phyloP scores from a whole-genome alignment of 1,140 invertebrate genomes.

The Thaumatotibia leucotreta region DNA sequence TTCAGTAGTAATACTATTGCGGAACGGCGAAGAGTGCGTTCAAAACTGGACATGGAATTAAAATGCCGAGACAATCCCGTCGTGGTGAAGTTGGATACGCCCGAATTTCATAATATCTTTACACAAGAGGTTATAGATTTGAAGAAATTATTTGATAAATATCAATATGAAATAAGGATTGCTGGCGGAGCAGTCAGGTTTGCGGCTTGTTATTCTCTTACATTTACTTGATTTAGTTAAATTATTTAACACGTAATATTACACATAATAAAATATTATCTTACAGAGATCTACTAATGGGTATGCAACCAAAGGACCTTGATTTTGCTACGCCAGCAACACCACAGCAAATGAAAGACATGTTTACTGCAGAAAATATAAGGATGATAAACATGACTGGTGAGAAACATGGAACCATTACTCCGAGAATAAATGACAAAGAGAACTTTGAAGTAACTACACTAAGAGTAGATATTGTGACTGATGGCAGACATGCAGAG shows the following conservation, averaged over 20 bases:
- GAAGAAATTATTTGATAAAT: slow-evolving; percentile 85
- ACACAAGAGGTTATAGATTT: slow-evolving; percentile 86
- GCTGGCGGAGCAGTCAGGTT: slow-evolving; percentile 95
- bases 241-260: too few species aligned
- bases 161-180: slow-evolving; percentile 92
- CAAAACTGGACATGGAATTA: slow-evolving; percentile 62
- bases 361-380: slow-evolving; percentile 92
- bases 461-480: slow-evolving; percentile 93
- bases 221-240: not conserved
- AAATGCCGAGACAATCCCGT: slow-evolving; percentile 80
- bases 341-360: slow-evolving; percentile 96
- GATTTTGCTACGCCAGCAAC: slow-evolving; percentile 99
- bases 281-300: slow-evolving; percentile 93
- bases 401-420: slow-evolving; percentile 98
- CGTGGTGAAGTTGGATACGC: slow-evolving; percentile 82
- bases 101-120: slow-evolving; percentile 89
- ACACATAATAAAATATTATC: too few species aligned
- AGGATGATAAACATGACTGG: slow-evolving; percentile 96
- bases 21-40: slow-evolving; percentile 28
- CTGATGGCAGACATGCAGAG: slow-evolving; percentile 96
- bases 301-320: slow-evolving; percentile 90
- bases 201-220: slow-evolving; percentile 14
- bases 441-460: slow-evolving; percentile 97
- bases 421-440: slow-evolving; percentile 96
- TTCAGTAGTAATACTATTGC: slow-evolving; percentile 27